Evolutionary conservation across 2,797 vertebrate species (phyloP).

Genomic region (Enteromius paludinosus): DNA sequence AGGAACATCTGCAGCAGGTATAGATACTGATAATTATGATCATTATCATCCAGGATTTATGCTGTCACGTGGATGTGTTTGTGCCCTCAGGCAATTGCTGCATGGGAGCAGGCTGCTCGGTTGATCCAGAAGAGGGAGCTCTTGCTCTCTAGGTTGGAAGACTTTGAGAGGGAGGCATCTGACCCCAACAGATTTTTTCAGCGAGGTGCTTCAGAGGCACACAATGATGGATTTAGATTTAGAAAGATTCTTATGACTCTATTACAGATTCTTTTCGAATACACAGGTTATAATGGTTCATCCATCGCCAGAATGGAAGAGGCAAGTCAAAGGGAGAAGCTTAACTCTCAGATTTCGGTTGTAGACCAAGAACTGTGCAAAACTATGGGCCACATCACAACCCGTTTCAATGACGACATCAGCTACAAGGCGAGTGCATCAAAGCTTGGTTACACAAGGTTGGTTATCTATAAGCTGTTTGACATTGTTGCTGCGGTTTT

Average conservation of each 20-base stretch:
- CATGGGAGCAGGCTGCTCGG: slow-evolving; percentile 72
- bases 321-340: slow-evolving; percentile 60
- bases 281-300: slow-evolving; percentile 64
- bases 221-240: not conserved
- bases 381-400: slow-evolving; percentile 67
- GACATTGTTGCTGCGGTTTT: not conserved
- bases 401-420: slow-evolving; percentile 72
- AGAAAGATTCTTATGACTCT: not conserved
- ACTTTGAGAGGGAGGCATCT: slow-evolving; percentile 75
- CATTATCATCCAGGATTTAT: not conserved
- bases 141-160: slow-evolving; percentile 71
- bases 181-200: slow-evolving; percentile 80
- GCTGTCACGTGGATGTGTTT: slow-evolving; percentile 9
- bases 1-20: slow-evolving; percentile 66
- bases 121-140: slow-evolving; percentile 75
- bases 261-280: not conserved
- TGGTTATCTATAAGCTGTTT: not conserved
- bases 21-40: not conserved
- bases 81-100: slow-evolving; percentile 56
- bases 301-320: slow-evolving; percentile 71
- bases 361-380: slow-evolving; percentile 64
- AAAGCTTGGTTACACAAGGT: not conserved
- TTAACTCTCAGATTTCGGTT: slow-evolving; percentile 64
- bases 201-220: slow-evolving; percentile 52
- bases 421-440: slow-evolving; percentile 70